Conservation (phyloP, 2,113 vertebrate genomes). For the Catharus minimus region DNA sequence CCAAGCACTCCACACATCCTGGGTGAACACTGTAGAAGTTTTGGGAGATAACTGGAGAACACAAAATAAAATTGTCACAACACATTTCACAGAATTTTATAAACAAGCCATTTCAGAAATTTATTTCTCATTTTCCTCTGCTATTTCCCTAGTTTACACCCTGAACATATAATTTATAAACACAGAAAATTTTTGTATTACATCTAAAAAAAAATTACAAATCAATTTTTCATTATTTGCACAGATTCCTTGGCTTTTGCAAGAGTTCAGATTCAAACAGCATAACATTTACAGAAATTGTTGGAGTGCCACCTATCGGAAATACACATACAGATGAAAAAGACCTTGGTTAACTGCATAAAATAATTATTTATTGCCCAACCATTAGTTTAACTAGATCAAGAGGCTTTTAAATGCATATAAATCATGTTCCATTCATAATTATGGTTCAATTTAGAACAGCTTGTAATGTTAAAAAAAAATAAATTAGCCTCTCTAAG, state of each 20-base stretch:
- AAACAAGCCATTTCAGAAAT: background rate
- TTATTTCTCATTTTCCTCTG: background rate
- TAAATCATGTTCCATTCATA: background rate
- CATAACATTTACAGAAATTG: background rate
- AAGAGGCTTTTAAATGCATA: background rate
- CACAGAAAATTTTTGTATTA: background rate
- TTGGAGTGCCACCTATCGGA: constrained; percentile 35
- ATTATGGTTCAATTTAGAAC: background rate
- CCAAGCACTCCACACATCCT: background rate
- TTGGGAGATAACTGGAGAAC: background rate
- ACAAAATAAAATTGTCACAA: background rate
- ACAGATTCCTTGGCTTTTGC: background rate
- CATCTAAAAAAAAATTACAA: background rate
- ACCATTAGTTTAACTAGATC: background rate
- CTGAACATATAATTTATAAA: background rate
- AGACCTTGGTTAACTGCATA: background rate
- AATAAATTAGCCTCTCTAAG: background rate
- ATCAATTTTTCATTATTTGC: background rate
- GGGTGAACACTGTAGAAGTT: background rate
- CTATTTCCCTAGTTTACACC: background rate
- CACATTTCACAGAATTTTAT: background rate
- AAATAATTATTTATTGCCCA: background rate
- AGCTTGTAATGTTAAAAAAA: background rate
- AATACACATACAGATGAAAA: background rate
- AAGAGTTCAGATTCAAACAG: background rate